Evolutionary conservation across 2,888 invertebrate genomes (phyloP), one percentile per base, ranked within the genome.

Genomic region (Drosophila algonquin): DNA sequence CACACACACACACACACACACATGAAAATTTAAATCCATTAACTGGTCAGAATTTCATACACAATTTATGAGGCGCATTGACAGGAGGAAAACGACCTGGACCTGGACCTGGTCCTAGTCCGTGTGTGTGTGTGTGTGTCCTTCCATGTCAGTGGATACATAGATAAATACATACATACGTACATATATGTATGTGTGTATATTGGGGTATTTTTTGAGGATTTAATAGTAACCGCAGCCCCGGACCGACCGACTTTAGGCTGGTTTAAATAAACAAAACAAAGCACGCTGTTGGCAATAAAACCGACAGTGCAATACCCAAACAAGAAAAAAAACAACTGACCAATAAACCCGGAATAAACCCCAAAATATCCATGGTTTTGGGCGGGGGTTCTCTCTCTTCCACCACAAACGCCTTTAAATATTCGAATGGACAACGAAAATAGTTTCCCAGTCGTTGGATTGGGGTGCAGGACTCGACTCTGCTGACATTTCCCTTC

Each of bases 11-110:
- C 7, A 27, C 6, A 56, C 67, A 68, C 67, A 69, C 58, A 68
- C 69, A 69, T 68, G 70, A 35, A 81, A 84, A 87, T 87, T 83
- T 84, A 70, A 87, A 83, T 75, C 85, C 87, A 87, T 83, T 84
- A 87, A 85, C 77, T 79, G 76, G 70, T 85, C 76, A 68, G 57
- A 75, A 56, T 59, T 67, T 67, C 48, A 67, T 73, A 24, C 59
- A 73, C 59, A 74, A 73, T 73, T 73, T 74, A 72, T 72, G 71
- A 69, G 64, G 40, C 73, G 48, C 67, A 69, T 53, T 58, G 68
- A 57, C 68, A 65, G 50, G 60, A 30, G 44, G n/a, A 27, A 14
- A 24, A 24, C 27, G 9, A 44, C 35, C n/a, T 44, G 67, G 44
- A 44, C 45, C n/a, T 44, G 67, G 44, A 44, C 48, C 27, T 44